These are phyloP conservation scores for Euclidia mi DNA, from an alignment of 2,888 invertebrate species.

Conservation along the genomic window DNA sequence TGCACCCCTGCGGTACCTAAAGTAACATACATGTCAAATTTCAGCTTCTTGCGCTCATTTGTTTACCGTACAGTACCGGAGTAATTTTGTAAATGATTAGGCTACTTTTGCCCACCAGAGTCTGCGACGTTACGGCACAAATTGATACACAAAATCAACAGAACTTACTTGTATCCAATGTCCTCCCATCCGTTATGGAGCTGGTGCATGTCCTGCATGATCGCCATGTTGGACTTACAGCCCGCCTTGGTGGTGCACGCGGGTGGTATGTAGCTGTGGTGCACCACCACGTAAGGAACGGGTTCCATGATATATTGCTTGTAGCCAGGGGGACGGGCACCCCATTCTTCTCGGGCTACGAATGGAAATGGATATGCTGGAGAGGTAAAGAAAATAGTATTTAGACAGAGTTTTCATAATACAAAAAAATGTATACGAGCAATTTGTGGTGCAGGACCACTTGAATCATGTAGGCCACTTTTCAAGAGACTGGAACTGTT, in stretches of 20 bases:
- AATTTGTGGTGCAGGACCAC: no score
- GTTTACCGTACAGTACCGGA: no score
- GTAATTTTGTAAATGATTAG: no score
- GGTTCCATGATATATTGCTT: background rate
- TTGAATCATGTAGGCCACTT: no score
- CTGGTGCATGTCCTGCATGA: constrained; percentile 92
- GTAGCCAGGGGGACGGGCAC: constrained; percentile 28
- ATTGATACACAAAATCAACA: background rate
- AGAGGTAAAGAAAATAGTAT: background rate
- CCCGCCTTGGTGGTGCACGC: constrained; percentile 87
- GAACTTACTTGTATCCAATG: constrained; percentile 90
- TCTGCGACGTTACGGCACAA: no score
- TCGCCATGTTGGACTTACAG: constrained; percentile 90
- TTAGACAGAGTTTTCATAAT: no score
- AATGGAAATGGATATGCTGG: constrained; percentile 37
- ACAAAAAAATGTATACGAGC: no score
- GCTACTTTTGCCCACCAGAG: no score
- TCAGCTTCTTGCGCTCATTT: no score
- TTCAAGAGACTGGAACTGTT: no score
- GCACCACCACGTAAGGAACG: constrained; percentile 68
- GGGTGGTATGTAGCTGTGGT: constrained; percentile 91
- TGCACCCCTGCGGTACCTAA: no score
- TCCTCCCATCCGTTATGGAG: constrained; percentile 91
- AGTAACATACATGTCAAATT: no score
- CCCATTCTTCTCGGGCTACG: constrained; percentile 29